phyloP scores from a whole-genome alignment of 1,140 invertebrate genomes.

The Andrena cerasifolii region DNA sequence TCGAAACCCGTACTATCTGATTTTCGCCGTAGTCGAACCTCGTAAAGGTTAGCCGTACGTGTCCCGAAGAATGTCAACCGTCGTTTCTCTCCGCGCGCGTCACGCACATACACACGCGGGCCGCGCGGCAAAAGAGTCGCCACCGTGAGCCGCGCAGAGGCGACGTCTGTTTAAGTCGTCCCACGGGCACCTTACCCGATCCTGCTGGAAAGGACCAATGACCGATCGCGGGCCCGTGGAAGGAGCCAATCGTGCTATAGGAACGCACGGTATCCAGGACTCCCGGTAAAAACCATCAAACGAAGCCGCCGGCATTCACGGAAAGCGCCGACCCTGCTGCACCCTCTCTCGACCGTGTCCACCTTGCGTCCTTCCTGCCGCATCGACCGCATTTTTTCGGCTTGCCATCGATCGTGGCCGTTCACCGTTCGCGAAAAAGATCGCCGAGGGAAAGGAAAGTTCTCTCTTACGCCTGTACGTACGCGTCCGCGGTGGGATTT shows the following conservation, averaged over 20 bases:
- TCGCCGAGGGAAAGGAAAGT: conserved; percentile 55
- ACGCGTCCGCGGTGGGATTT: conserved; percentile 32
- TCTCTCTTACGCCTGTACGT: conserved; percentile 1
- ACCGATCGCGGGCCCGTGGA: conserved; percentile 49
- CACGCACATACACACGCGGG: conserved; percentile 5
- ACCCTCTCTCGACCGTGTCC: conserved; percentile 66
- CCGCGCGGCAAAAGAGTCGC: conserved; percentile 21
- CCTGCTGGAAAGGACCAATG: conserved; percentile 62
- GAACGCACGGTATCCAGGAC: conserved; percentile 70
- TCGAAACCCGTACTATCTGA: conserved; percentile 20
- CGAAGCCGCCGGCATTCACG: conserved; percentile 71
- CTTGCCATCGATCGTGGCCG: conserved; percentile 55
- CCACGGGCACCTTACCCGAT: conserved; percentile 42
- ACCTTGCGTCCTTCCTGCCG: conserved; percentile 64
- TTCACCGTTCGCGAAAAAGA: conserved; percentile 59
- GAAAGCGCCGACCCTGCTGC: conserved; percentile 66
- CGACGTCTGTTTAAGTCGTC: conserved; percentile 50
- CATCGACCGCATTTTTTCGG: conserved; percentile 69
- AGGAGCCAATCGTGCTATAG: conserved; percentile 65
- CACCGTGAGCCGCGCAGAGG: not conserved
- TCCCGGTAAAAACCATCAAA: conserved; percentile 74
- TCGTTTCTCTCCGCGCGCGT: conserved; percentile 5
- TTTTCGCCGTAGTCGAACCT: conserved; percentile 34
- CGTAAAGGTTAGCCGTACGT: conserved; percentile 19
- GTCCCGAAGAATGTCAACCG: conserved; percentile 47